A percentile compares a stretch with the other conserved stretches of the same genome.
These are phyloP conservation scores for Lottia gigantea DNA, from an alignment of 2,888 invertebrate species.

Conservation along the genomic window DNA sequence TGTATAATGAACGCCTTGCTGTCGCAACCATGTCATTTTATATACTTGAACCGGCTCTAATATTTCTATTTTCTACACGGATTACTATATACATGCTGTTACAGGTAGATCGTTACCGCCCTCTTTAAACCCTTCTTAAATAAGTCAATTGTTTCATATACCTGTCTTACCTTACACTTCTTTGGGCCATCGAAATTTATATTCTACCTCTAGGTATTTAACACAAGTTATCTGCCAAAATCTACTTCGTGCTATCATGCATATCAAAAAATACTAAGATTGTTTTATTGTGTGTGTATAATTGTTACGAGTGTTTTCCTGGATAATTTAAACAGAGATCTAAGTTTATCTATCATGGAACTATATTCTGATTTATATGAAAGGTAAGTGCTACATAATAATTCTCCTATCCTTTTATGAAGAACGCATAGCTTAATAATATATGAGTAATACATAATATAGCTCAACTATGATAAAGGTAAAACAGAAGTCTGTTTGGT, in stretches of 20 bases:
- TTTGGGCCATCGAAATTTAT: conserved; percentile 4
- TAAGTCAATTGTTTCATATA: conserved; percentile 7
- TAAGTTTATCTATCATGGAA: not conserved
- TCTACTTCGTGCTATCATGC: conserved; percentile 6
- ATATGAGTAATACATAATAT: too few relatives aligned
- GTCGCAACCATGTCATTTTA: too few relatives aligned
- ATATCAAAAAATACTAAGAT: not conserved
- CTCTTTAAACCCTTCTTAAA: not conserved
- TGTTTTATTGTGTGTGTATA: too few relatives aligned
- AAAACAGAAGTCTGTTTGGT: too few relatives aligned
- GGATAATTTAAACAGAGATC: too few relatives aligned
- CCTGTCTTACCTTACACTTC: not conserved
- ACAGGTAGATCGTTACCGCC: not conserved
- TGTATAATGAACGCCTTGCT: too few relatives aligned
- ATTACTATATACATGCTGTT: not conserved
- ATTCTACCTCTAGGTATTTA: not conserved
- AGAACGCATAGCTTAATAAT: too few relatives aligned
- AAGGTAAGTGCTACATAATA: not conserved
- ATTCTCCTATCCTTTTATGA: too few relatives aligned
- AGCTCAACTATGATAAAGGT: too few relatives aligned
- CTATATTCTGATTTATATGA: conserved; percentile 2
- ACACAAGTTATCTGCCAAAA: conserved; percentile 8
- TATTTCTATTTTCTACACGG: not conserved
- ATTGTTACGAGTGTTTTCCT: too few relatives aligned
- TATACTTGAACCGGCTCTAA: not conserved